These are phyloP conservation scores for Talpa occidentalis DNA, from an alignment of 2,113 vertebrate species.

Conservation along the genomic window DNA sequence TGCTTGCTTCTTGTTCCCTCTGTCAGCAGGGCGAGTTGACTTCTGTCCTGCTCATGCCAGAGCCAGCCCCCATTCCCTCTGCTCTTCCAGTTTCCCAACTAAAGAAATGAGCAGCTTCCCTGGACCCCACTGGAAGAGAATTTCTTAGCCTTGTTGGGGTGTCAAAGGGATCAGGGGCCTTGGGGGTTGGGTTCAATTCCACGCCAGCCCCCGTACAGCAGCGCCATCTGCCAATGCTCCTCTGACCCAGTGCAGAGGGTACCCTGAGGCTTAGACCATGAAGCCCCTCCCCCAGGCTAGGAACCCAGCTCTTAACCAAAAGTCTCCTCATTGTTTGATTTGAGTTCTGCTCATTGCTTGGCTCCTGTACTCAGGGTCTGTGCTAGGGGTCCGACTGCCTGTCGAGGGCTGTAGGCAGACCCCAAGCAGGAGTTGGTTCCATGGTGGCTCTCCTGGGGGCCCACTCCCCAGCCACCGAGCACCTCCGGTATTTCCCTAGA, in stretches of 20 bases:
- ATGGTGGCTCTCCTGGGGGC: rapidly evolving
- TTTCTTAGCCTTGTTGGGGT: rapidly evolving
- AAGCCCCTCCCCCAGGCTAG: too few relatives aligned
- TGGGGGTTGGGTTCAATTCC: neutral
- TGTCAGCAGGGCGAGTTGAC: neutral
- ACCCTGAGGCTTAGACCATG: neutral
- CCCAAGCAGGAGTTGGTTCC: too few relatives aligned
- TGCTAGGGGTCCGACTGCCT: too few relatives aligned
- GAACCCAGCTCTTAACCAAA: neutral
- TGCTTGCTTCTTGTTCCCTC: rapidly evolving
- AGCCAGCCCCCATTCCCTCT: rapidly evolving
- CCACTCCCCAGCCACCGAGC: neutral
- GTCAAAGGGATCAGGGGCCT: too few relatives aligned
- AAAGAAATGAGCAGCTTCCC: neutral
- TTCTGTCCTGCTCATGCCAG: neutral
- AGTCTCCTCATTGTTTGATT: neutral
- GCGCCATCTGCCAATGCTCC: neutral
- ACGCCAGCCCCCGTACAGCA: rapidly evolving
- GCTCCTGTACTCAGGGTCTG: neutral
- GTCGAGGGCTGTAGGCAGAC: neutral
- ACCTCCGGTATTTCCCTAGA: neutral
- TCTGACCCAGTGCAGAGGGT: neutral
- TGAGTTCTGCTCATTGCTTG: rapidly evolving
- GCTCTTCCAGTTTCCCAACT: neutral
- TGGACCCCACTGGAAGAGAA: neutral